Evolutionary conservation across 1,140 invertebrate species (phyloP).

Genomic region (Aphis gossypii): DNA sequence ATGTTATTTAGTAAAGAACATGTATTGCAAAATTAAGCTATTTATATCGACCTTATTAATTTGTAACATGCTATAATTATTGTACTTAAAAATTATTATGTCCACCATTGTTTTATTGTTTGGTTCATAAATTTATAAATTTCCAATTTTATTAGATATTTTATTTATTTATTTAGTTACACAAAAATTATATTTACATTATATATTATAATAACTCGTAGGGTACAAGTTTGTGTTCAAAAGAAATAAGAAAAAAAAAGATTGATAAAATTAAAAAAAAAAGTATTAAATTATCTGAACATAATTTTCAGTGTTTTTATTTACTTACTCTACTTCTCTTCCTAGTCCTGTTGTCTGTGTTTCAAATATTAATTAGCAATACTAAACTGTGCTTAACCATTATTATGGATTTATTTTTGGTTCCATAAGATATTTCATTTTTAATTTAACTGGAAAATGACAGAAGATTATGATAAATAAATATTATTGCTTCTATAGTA

Average conservation of each 20-base stretch:
- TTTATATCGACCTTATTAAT: neutral
- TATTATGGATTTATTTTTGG: neutral
- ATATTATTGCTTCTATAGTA: neutral
- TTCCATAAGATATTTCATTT: neutral
- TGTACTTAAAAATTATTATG: slow-evolving; percentile 25
- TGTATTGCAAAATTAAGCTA: slow-evolving; percentile 15
- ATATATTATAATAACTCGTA: slow-evolving; percentile 16
- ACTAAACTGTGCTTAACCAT: neutral
- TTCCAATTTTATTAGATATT: slow-evolving; percentile 40
- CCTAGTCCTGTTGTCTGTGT: neutral
- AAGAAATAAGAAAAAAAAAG: slow-evolving; percentile 15
- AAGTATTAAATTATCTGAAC: slow-evolving; percentile 52
- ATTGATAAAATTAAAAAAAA: slow-evolving; percentile 46
- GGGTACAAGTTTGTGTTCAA: slow-evolving; percentile 55
- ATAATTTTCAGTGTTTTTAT: slow-evolving; percentile 21
- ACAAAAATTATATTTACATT: neutral
- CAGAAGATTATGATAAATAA: neutral
- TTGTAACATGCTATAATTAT: slow-evolving; percentile 19
- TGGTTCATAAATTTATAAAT: slow-evolving; percentile 52
- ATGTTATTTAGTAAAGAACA: neutral
- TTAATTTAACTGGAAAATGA: neutral
- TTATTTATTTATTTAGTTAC: slow-evolving; percentile 41
- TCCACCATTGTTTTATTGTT: slow-evolving; percentile 50
- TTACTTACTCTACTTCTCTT: neutral
- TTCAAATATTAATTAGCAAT: neutral